Evolutionary conservation across 2,797 vertebrate genomes (phyloP).

Genomic region (Catharus ustulatus): DNA sequence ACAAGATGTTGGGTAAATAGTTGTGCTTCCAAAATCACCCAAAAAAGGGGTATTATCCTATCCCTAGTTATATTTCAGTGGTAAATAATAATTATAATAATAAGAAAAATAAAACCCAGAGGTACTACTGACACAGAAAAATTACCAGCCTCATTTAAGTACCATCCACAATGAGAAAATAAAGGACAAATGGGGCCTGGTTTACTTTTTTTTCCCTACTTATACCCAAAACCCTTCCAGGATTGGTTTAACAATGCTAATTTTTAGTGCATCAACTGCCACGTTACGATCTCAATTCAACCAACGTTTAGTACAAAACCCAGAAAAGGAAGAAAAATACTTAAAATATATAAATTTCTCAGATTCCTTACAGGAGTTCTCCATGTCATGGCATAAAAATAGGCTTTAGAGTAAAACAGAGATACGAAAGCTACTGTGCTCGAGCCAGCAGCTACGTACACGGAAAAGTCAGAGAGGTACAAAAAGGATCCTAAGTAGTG

Average conservation of each 20-base stretch:
- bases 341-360: background rate
- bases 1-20: accelerated
- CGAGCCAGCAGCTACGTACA: background rate
- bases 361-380: background rate
- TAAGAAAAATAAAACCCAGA: background rate
- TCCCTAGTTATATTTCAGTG: background rate
- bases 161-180: background rate
- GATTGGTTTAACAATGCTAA: background rate
- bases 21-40: background rate
- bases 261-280: background rate
- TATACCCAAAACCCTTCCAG: background rate
- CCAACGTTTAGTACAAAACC: background rate
- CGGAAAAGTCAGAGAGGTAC: background rate
- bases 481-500: background rate
- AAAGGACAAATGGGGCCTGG: background rate
- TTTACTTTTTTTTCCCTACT: background rate
- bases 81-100: background rate
- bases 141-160: background rate
- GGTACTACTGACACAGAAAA: background rate
- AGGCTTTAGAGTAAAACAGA: background rate
- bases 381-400: background rate
- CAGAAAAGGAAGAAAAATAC: background rate
- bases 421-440: conserved; percentile 32
- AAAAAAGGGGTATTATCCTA: background rate
- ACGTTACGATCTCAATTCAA: accelerated